These are phyloP conservation scores for Pluvialis apricaria DNA, from an alignment of 2,113 vertebrate genomes.

Conservation along the genomic window DNA sequence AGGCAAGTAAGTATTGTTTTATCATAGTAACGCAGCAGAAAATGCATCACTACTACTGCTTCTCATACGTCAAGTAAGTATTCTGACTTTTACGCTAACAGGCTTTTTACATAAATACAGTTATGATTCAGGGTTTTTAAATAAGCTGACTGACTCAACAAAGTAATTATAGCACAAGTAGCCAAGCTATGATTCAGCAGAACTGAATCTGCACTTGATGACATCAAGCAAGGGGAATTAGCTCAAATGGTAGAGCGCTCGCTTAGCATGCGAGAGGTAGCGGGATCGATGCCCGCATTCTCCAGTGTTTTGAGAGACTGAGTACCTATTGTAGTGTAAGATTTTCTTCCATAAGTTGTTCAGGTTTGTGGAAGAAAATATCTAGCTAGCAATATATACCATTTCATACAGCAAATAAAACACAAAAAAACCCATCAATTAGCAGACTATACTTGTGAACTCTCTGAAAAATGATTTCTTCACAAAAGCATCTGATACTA, in stretches of 20 bases:
- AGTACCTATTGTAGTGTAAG: fast-evolving
- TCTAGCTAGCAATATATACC: fast-evolving
- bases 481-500: fast-evolving
- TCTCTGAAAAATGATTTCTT: fast-evolving
- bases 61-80: fast-evolving
- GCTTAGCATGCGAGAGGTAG: slow-evolving; percentile 76
- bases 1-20: background rate
- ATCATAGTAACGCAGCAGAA: background rate
- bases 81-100: too few species aligned
- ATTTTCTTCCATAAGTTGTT: background rate
- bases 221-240: background rate
- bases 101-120: fast-evolving
- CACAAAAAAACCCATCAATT: fast-evolving
- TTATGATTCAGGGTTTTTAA: fast-evolving
- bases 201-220: fast-evolving
- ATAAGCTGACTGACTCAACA: fast-evolving
- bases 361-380: background rate
- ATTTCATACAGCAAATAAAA: fast-evolving
- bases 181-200: background rate
- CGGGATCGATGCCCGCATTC: slow-evolving; percentile 79
- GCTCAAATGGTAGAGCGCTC: slow-evolving; percentile 78
- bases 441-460: fast-evolving
- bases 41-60: background rate
- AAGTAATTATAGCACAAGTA: fast-evolving
- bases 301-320: background rate